phyloP scores from a whole-genome alignment of 2,797 vertebrate species.

The Sylvia borin region DNA sequence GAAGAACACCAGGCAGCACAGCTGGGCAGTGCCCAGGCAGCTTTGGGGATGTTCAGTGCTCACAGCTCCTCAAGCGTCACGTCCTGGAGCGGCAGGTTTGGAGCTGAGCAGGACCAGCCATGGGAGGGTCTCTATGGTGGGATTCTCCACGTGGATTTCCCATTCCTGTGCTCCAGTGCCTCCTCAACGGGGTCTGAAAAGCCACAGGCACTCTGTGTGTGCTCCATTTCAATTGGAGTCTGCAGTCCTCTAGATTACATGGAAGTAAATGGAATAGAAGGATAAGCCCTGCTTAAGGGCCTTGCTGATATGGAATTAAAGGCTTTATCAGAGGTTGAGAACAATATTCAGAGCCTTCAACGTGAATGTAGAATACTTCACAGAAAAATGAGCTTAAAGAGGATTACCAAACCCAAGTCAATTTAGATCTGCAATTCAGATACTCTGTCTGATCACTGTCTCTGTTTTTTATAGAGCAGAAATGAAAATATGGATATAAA shows the following conservation, averaged over 20 bases:
- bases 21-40: not conserved
- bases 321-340: not conserved
- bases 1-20: not conserved
- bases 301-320: not conserved
- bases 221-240: not conserved
- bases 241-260: not conserved
- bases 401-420: not conserved
- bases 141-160: not conserved
- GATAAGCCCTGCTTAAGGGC: not conserved
- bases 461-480: not conserved
- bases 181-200: not conserved
- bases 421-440: not conserved
- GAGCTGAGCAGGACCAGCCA: not conserved
- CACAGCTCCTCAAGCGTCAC: rapidly evolving
- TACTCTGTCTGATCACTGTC: not conserved
- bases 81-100: not conserved
- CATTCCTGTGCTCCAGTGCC: not conserved
- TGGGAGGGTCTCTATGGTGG: not conserved
- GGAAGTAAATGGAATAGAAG: not conserved
- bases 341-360: not conserved
- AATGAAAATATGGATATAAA: not conserved
- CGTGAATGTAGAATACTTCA: not conserved
- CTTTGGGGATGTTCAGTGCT: not conserved
- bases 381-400: constrained; percentile 6
- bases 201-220: no score